Conservation (phyloP, 2,113 vertebrate species). For the Anser cygnoides region DNA sequence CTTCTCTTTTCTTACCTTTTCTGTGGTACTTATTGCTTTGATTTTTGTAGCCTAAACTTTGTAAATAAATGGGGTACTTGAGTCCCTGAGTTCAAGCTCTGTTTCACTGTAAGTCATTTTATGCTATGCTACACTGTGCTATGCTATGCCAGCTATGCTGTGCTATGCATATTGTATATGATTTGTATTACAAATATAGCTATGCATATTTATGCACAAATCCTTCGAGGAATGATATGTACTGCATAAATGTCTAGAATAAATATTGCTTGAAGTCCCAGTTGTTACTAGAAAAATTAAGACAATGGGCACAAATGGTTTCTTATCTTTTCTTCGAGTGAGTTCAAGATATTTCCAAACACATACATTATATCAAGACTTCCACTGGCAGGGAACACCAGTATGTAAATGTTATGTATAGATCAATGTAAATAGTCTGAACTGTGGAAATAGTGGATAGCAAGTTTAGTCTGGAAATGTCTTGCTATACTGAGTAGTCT, state of each 20-base stretch:
- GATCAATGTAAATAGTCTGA: conserved; percentile 39
- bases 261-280: background rate
- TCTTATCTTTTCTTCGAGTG: background rate
- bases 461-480: conserved; percentile 40
- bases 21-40: background rate
- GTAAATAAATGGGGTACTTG: background rate
- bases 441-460: background rate
- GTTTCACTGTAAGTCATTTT: background rate
- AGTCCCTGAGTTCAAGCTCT: background rate
- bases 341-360: background rate
- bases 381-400: background rate
- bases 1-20: background rate
- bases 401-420: background rate
- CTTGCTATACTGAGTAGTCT: background rate
- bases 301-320: background rate
- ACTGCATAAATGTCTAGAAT: background rate
- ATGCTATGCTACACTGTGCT: background rate
- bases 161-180: background rate
- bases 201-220: background rate
- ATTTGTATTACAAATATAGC: background rate
- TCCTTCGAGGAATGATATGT: background rate
- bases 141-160: background rate
- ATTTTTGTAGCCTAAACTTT: background rate
- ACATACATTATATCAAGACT: background rate
- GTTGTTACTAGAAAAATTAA: background rate